Base-by-base conservation (phyloP, 2,888 invertebrate genomes). In the Malthinus flaveolus region DNA sequence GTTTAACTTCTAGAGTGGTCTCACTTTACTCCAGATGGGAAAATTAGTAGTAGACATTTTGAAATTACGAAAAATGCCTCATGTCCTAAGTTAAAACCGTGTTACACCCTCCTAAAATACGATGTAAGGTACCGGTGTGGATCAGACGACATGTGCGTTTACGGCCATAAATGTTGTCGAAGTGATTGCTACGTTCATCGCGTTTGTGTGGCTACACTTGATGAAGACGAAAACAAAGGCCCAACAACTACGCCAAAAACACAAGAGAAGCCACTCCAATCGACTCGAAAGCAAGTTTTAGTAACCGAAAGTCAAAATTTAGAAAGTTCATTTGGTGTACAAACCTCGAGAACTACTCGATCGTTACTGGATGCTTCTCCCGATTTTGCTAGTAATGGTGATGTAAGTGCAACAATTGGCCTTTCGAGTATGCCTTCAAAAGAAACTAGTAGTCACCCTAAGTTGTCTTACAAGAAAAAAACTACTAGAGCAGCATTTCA, bases 171-270 rank as follows among this genome's bases (percentile, higher is more conserved):
- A 23, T 59, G 59, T 32, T 59, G 59, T 11, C 32, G 39, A 9
- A 47, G 42, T 35, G 54, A 47, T 31, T 59, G 59, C n/a, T 59
- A 50, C 31, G 39, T 54, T 3, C 59, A 59, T 34, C 49, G 47
- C 23, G 54, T 59, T 4, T 59, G 59, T 32, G 46, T 59, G 10
- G 32, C 36, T 5, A 45, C 54, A 3, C 11, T 47, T 5, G 45
- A 59, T 15, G 13, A 33, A 32, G 32, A 49, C 2, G 54, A 49
- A 1, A 31, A 42, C 3, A 7, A 49, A 36, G 15, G 49, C 5
- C 12, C 37, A 10, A 23, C 5, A 23, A 23, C 23, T 23, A 23
- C 23, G 5, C n/a, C n/a, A n/a, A n/a, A n/a, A n/a, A n/a, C n/a
- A n/a, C n/a, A n/a, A n/a, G n/a, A n/a, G n/a, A 23, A 23, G 2